Conservation (phyloP, 2,888 invertebrate species). For the Euzophera pinguis region DNA sequence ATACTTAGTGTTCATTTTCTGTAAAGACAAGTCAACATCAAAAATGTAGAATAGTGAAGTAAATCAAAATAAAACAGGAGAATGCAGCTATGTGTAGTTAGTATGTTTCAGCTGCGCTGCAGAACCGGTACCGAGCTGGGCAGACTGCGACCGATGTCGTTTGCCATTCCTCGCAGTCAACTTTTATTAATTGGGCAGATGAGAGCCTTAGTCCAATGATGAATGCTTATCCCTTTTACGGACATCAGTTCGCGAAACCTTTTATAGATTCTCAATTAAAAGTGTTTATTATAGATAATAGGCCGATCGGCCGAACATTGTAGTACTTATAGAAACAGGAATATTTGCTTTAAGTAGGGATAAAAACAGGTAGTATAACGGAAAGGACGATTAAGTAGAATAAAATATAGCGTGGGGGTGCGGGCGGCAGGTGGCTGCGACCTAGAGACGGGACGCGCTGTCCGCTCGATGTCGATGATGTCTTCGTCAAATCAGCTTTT, state of each 20-base stretch:
- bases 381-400: conserved; percentile 78
- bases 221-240: conserved; percentile 73
- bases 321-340: conserved; percentile 68
- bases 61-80: conserved; percentile 76
- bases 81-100: conserved; percentile 41
- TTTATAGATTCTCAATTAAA: conserved; percentile 80
- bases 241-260: conserved; percentile 74
- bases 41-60: conserved; percentile 55
- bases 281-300: conserved; percentile 78
- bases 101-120: conserved; percentile 74
- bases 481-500: no score
- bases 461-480: conserved; percentile 24
- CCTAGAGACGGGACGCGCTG: conserved; percentile 42
- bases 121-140: conserved; percentile 57
- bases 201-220: conserved; percentile 74
- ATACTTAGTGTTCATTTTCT: no score
- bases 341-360: conserved; percentile 75
- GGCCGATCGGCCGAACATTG: conserved; percentile 62
- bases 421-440: conserved; percentile 72
- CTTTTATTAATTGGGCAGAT: conserved; percentile 80
- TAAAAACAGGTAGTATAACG: conserved; percentile 77
- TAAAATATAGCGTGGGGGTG: conserved; percentile 79
- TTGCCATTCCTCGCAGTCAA: conserved; percentile 73
- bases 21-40: conserved; percentile 20
- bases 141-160: conserved; percentile 46